These are phyloP conservation scores for Caenorhabditis sinica DNA, from an alignment of 2,888 invertebrate species.

Conservation along the genomic window DNA sequence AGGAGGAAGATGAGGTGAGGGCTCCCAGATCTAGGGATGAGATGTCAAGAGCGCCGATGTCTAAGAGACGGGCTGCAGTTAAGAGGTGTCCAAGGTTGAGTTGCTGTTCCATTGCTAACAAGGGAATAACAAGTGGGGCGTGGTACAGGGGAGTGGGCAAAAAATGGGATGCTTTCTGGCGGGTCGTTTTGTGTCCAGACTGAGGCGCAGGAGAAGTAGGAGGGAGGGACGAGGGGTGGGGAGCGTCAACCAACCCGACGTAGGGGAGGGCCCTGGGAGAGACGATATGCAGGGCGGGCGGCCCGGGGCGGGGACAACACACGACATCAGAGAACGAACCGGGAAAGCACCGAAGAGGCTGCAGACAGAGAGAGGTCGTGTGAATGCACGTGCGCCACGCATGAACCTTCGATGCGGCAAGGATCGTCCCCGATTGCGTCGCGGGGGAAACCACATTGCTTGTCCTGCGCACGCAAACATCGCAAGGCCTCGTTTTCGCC, in stretches of 20 bases:
- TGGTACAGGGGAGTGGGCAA: conserved; percentile 41
- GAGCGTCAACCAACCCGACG: conserved; percentile 63
- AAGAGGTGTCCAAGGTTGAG: conserved; percentile 75
- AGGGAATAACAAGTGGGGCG: conserved; percentile 49
- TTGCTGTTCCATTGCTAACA: conserved; percentile 62
- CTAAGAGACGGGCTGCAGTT: conserved; percentile 77
- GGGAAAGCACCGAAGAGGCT: conserved; percentile 63
- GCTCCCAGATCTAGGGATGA: conserved; percentile 66
- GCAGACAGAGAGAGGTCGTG: conserved; percentile 60
- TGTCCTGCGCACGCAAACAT: conserved; percentile 61
- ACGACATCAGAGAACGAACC: conserved; percentile 70
- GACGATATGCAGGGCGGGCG: conserved; percentile 66
- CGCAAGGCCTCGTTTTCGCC: conserved; percentile 59
- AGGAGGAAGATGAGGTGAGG: conserved; percentile 41
- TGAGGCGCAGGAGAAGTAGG: conserved; percentile 65
- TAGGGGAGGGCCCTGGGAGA: conserved; percentile 69
- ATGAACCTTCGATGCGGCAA: conserved; percentile 51
- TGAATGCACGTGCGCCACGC: conserved; percentile 66
- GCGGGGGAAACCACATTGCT: conserved; percentile 63
- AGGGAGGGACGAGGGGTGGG: conserved; percentile 56
- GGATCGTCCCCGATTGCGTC: conserved; percentile 57
- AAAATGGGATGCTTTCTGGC: conserved; percentile 64
- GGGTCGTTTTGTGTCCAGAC: conserved; percentile 69
- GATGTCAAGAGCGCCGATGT: conserved; percentile 64
- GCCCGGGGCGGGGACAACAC: conserved; percentile 61